Evolutionary conservation across 1,140 invertebrate genomes (phyloP).

Genomic region (Drosophila willistoni): DNA sequence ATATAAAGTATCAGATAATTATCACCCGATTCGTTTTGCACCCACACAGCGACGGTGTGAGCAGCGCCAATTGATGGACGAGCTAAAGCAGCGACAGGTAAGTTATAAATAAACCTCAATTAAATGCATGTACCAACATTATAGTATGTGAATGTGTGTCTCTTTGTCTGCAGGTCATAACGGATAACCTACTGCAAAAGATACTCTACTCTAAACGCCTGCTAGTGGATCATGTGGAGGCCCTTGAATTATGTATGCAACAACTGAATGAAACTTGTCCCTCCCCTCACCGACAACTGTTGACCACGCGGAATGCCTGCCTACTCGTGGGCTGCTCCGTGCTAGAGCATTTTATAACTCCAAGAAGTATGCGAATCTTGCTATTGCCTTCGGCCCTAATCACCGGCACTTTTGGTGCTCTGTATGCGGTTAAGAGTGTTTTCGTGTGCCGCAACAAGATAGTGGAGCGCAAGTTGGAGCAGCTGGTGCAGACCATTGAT

Average conservation of each 20-base stretch:
- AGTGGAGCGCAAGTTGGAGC: conserved; percentile 72
- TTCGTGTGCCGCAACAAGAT: conserved; percentile 79
- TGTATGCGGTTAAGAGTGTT: conserved; percentile 69
- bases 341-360: conserved; percentile 72
- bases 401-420: conserved; percentile 59
- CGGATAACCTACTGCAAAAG: conserved; percentile 63
- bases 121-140: conserved; percentile 18
- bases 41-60: conserved; percentile 41
- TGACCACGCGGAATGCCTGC: conserved; percentile 68
- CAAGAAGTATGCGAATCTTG: conserved; percentile 54
- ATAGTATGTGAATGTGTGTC: not conserved
- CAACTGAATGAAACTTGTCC: conserved; percentile 20
- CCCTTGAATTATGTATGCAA: conserved; percentile 72
- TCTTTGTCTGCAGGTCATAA: conserved; percentile 55
- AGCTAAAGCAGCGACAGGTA: conserved; percentile 78
- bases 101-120: conserved; percentile 37
- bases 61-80: conserved; percentile 55
- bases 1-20: not conserved
- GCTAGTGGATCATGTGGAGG: conserved; percentile 78
- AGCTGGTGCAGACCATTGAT: conserved; percentile 75
- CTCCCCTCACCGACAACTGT: conserved; percentile 40
- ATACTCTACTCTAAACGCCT: conserved; percentile 78
- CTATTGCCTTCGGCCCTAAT: conserved; percentile 60
- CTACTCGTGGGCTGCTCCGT: conserved; percentile 63
- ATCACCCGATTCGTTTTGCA: no score